phyloP scores from a whole-genome alignment of 2,113 vertebrate genomes.

The Rhombomys opimus region DNA sequence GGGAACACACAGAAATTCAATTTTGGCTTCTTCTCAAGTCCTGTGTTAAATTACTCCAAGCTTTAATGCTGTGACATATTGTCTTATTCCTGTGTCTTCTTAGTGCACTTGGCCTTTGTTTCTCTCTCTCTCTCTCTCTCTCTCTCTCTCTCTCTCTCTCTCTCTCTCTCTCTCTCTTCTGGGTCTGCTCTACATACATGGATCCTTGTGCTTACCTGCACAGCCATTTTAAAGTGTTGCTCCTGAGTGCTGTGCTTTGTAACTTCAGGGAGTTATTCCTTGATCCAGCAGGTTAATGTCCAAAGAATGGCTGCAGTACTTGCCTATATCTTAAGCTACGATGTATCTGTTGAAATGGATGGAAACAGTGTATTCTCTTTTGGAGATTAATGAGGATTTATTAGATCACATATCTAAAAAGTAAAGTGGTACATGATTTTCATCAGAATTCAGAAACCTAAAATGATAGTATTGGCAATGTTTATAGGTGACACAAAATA shows the following conservation, averaged over 20 bases:
- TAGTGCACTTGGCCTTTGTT: not conserved
- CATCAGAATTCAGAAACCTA: not conserved
- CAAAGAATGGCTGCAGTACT: not conserved
- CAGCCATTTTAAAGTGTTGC: not conserved
- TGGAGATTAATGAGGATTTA: not conserved
- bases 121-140: not conserved
- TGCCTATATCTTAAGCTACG: not conserved
- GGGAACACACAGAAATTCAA: not conserved
- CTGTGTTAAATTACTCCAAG: not conserved
- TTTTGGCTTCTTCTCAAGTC: not conserved
- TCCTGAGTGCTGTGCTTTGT: not conserved
- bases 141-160: not conserved
- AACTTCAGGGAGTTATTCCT: not conserved
- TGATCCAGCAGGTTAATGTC: not conserved
- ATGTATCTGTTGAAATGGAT: not conserved
- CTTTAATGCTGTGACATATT: not conserved
- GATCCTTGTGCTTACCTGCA: not conserved
- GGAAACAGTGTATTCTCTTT: conserved; percentile 7
- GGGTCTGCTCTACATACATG: not conserved
- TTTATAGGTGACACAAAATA: not conserved
- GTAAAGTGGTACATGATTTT: not conserved
- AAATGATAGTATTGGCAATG: not conserved
- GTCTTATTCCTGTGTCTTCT: not conserved
- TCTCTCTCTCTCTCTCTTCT: not conserved
- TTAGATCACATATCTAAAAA: conserved; percentile 16